Percentiles rank a stretch among this genome's conserved stretches.
Conservation (phyloP, 2,113 vertebrate genomes). For the Seriola dumerili region DNA sequence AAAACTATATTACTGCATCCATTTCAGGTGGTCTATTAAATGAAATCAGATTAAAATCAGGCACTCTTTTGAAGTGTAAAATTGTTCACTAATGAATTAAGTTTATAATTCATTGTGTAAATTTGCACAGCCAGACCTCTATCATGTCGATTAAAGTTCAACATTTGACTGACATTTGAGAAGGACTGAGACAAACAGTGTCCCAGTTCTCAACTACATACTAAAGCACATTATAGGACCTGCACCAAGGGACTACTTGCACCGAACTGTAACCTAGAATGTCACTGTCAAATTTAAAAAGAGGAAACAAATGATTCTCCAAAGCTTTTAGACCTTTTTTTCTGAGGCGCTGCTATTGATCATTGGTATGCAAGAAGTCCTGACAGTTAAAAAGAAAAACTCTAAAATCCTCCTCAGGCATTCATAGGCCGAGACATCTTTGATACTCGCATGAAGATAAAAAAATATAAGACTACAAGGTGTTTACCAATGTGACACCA, state of each 20-base stretch:
- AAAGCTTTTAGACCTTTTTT: background rate
- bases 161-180: background rate
- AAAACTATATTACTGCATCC: background rate
- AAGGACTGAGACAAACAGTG: background rate
- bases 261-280: background rate
- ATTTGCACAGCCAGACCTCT: background rate
- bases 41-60: background rate
- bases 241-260: background rate
- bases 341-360: background rate
- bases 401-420: background rate
- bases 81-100: background rate
- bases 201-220: background rate
- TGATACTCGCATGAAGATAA: background rate
- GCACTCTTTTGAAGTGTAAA: background rate
- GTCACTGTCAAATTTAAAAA: background rate
- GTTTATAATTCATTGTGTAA: constrained; percentile 6
- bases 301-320: background rate
- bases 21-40: background rate
- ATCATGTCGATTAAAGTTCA: background rate
- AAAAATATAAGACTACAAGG: constrained; percentile 21
- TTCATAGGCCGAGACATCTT: background rate
- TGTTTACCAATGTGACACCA: constrained; percentile 19
- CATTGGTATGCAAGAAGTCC: background rate
- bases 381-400: constrained; percentile 7
- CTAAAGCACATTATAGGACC: background rate